Evolutionary conservation across 2,113 vertebrate species (phyloP).

Genomic region (Saimiri boliviensis): DNA sequence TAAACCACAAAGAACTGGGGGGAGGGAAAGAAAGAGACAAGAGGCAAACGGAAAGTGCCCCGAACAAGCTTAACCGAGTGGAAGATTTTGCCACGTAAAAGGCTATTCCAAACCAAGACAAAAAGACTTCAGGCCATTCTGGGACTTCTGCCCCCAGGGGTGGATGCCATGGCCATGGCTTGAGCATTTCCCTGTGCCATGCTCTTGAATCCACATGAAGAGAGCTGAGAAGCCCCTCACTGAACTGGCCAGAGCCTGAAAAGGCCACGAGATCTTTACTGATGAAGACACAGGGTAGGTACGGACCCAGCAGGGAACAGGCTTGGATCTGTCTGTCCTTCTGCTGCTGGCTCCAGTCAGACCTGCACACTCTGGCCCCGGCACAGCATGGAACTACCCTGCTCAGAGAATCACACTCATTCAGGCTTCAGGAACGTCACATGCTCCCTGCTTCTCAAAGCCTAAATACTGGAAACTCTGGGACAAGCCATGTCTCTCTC

Average conservation of each 20-base stretch:
- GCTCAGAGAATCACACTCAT: not conserved
- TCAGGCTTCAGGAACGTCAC: not conserved
- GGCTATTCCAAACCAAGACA: not conserved
- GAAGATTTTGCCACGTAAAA: not conserved
- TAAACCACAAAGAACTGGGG: not conserved
- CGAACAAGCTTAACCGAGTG: not conserved
- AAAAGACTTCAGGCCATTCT: not conserved
- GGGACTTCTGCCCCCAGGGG: not conserved
- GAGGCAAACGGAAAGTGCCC: not conserved
- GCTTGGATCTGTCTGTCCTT: not conserved
- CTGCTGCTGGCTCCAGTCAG: accelerated
- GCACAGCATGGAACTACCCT: accelerated
- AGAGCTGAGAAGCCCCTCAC: not conserved
- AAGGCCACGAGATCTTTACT: not conserved
- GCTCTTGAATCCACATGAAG: not conserved
- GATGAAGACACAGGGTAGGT: not conserved
- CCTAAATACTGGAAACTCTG: not conserved
- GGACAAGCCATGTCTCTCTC: not conserved
- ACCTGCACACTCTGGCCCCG: not conserved
- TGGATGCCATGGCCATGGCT: not conserved
- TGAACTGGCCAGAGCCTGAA: not conserved
- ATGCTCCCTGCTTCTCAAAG: not conserved
- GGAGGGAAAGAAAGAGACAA: not conserved
- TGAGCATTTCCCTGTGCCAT: not conserved
- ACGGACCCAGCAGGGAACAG: not conserved